These are phyloP conservation scores for Clarias fuscus DNA, from an alignment of 2,797 vertebrate genomes.

Conservation along the genomic window DNA sequence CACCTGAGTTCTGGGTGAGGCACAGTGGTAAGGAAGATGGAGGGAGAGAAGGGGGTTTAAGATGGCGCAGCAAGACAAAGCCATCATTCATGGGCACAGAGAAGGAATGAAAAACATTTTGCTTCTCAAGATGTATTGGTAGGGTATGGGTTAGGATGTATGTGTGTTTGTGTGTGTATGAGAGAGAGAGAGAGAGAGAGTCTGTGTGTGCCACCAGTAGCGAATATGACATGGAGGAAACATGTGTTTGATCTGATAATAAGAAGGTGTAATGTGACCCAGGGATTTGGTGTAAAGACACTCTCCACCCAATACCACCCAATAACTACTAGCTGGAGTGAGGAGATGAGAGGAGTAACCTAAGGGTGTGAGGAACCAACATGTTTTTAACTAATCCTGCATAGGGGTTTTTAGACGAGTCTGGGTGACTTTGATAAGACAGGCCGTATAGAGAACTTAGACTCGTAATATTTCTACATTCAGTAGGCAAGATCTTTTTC, in stretches of 20 bases:
- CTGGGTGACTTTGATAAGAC: not conserved
- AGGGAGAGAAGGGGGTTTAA: slow-evolving; percentile 74
- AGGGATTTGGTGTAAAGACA: slow-evolving; percentile 39
- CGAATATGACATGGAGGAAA: slow-evolving; percentile 37
- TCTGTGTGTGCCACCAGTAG: slow-evolving; percentile 37
- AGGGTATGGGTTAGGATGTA: slow-evolving; percentile 49
- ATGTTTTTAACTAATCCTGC: slow-evolving; percentile 17
- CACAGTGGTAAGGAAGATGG: slow-evolving; percentile 49
- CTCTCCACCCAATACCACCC: slow-evolving; percentile 26
- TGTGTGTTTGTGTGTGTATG: slow-evolving; percentile 14
- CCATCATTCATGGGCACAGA: slow-evolving; percentile 79
- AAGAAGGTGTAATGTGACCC: slow-evolving; percentile 44
- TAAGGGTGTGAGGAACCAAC: slow-evolving; percentile 15
- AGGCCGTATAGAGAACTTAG: not conserved
- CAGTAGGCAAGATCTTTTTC: not conserved
- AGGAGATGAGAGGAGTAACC: slow-evolving; percentile 4
- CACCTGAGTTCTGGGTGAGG: slow-evolving; percentile 48
- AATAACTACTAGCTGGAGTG: slow-evolving; percentile 38
- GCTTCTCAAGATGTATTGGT: slow-evolving; percentile 54
- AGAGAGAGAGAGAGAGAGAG: not conserved
- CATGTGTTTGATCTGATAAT: slow-evolving; percentile 52
- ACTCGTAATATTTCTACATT: not conserved
- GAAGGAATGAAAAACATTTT: slow-evolving; percentile 84
- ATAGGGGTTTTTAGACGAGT: not conserved
- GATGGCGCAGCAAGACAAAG: slow-evolving; percentile 80